Conservation (phyloP, 2,888 invertebrate genomes). For the Stenoptilia bipunctidactyla region DNA sequence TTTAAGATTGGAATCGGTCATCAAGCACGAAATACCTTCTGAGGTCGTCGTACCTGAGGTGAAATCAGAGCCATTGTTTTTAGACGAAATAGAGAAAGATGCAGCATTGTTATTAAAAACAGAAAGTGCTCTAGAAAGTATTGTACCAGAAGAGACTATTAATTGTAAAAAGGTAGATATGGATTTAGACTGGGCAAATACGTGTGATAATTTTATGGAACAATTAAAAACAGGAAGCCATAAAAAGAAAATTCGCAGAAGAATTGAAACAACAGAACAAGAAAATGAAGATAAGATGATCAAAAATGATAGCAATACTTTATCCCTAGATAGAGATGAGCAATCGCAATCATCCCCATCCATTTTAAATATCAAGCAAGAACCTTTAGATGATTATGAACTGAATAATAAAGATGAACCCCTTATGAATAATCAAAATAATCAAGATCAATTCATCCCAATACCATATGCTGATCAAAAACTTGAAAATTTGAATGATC, state of each 20-base stretch:
- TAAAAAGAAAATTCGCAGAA: conserved; percentile 70
- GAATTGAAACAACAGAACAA: conserved; percentile 32
- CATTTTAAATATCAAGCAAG: conserved; percentile 25
- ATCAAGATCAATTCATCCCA: neutral
- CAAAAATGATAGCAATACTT: neutral
- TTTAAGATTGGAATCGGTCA: conserved; percentile 65
- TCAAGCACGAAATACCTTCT: conserved; percentile 72
- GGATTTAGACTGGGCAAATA: conserved; percentile 74
- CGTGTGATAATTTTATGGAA: conserved; percentile 85
- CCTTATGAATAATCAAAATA: too few relatives aligned
- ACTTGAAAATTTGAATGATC: neutral
- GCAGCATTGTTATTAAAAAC: conserved; percentile 56
- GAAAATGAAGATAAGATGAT: conserved; percentile 22
- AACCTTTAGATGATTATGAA: conserved; percentile 50
- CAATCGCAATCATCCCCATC: conserved; percentile 4
- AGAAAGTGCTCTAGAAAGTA: conserved; percentile 33
- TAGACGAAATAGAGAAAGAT: conserved; percentile 74
- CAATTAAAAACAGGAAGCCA: conserved; percentile 74
- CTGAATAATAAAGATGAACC: conserved; percentile 17
- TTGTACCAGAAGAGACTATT: conserved; percentile 22
- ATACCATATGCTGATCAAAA: too few relatives aligned
- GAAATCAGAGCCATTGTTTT: conserved; percentile 77
- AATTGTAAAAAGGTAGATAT: conserved; percentile 24
- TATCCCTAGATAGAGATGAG: neutral
- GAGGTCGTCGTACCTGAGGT: conserved; percentile 68